Evolutionary conservation across 2,113 vertebrate species (phyloP), one percentile per base, ranked within the genome.

Genomic region (Otus sunia): DNA sequence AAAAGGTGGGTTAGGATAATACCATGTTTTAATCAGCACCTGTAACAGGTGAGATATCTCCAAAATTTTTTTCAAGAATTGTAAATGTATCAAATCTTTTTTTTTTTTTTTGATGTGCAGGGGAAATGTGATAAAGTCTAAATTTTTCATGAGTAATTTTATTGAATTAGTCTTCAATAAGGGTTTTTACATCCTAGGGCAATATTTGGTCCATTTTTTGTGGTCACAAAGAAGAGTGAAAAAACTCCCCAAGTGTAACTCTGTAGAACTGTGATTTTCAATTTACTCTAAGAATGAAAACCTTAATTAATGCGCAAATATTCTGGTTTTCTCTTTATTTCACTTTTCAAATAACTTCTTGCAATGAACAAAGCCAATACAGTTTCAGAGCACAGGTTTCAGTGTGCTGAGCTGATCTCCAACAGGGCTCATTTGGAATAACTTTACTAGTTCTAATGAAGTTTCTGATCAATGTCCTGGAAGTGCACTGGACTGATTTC

Each of bases 1-100:
- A 96, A 97, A 94, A 68, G 69, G 68, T 66, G 90, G 90, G 71
- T 89, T 90, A 88, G 87, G 92, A 95, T 93, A 97, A 96, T 88
- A 53, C 11, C 22, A 52, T 87, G 39, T 63, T 93, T 92, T 94
- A 97, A 96, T 95, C 72, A 88, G 41, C 86, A 95, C 86, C 68
- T 95, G 50, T 53, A 85, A 67, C 63, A 94, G 63, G 71, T 91
- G 56, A 94, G 18, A 67, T 52, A 58, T 15, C 18, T 72, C 58
- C 63, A 74, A 94, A 86, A 50, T 92, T 87, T 85, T 9, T 82
- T 95, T 90, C n/a, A 78, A 91, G 47, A 83, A 90, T 63, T 59
- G 32, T 27, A 45, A 85, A 67, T 23, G 37, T 49, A 16, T 76
- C 2, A 41, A 90, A 82, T 60, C 50, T 72, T 2, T 41, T 59